These are phyloP conservation scores for Coccyzus lansbergi DNA, from an alignment of 2,797 vertebrate genomes.

Conservation along the genomic window DNA sequence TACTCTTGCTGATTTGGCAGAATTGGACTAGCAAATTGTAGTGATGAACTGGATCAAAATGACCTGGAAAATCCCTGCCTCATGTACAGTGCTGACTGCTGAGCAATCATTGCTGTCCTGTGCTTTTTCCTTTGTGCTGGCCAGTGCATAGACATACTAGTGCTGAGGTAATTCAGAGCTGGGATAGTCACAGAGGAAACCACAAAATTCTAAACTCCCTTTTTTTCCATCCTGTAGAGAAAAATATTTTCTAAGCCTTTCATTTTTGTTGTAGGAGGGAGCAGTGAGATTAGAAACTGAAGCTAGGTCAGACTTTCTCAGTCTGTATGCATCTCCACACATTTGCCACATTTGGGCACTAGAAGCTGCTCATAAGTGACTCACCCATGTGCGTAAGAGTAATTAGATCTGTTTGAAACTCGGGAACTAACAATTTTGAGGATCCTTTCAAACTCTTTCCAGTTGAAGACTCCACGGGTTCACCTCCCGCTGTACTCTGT, in stretches of 20 bases:
- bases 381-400: neutral
- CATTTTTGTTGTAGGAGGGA: neutral
- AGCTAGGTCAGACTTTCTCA: neutral
- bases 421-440: neutral
- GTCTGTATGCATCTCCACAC: neutral
- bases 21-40: constrained; percentile 51
- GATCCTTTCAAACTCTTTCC: neutral
- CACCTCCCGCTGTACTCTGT: neutral
- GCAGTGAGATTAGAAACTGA: neutral
- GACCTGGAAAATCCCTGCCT: constrained; percentile 46
- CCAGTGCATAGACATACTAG: neutral
- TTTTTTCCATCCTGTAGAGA: neutral
- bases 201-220: constrained; percentile 51
- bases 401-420: neutral
- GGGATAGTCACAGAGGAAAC: neutral
- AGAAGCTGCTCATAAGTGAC: neutral
- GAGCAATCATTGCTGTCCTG: constrained; percentile 47
- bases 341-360: neutral
- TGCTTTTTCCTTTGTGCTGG: constrained; percentile 58
- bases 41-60: constrained; percentile 58
- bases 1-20: constrained; percentile 41
- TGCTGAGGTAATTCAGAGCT: constrained; percentile 20
- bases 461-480: neutral
- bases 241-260: constrained; percentile 7
- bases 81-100: constrained; percentile 65